Evolutionary conservation across 2,888 invertebrate genomes (phyloP), one percentile per base, ranked within the genome.

Genomic region (Pyrrhosoma nymphula): DNA sequence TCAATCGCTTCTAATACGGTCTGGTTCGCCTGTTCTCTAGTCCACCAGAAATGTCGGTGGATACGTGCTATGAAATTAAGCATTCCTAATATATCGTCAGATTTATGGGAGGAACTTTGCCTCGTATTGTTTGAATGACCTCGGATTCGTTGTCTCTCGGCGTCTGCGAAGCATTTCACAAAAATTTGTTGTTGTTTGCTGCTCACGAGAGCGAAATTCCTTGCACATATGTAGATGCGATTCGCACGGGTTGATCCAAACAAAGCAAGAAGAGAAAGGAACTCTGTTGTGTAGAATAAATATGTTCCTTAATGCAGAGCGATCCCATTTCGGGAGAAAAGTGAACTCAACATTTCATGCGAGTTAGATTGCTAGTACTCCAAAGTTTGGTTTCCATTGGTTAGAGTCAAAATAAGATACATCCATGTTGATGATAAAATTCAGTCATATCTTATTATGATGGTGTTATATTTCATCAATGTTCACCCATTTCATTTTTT

Each of bases 201-300:
- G 82, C 82, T 82, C 82, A 82, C 82, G 35, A 82, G 82, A 82
- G 82, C 82, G 82, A 82, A 82, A 82, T 82, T 82, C 82, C 82
- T 30, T 35, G 82, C 35, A 16, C n/a, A 82, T 47, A 47, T 47
- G 47, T 82, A 30, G 82, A 82, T 82, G 82, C 82, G 82, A 82
- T 23, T 3, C 82, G 82, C 82, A 35, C n/a, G 82, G 30, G 82
- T 82, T 82, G 35, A 35, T 82, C 26, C 35, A 82, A 82, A 82
- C 82, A 82, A 82, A 82, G 82, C 82, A 16, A 12, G 82, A 35
- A 35, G 82, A 35, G 82, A 82, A 35, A 82, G 82, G 82, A 35
- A 8, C 82, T 35, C 16, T 82, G 35, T 23, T 16, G 26, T 82
- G 35, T 26, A 35, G 82, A 82, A 82, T 30, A 35, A 35, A 82